Conservation (phyloP, 1,140 invertebrate genomes). For the Yoshiicerus persimilis region DNA sequence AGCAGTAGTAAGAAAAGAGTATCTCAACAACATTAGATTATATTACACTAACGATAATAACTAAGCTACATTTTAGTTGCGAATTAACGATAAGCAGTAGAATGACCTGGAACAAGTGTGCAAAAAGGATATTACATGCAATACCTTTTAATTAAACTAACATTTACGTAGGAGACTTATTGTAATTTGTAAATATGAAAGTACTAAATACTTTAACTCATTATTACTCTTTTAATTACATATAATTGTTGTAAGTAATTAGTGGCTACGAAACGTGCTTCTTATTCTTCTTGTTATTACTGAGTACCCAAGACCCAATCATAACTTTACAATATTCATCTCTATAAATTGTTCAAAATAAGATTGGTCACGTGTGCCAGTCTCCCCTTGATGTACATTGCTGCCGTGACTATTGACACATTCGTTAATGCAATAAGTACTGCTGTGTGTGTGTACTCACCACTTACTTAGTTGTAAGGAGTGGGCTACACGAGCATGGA, state of each 20-base stretch:
- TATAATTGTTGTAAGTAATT: neutral
- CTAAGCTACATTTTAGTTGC: neutral
- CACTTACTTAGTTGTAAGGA: neutral
- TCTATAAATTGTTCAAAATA: neutral
- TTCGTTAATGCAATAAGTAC: slow-evolving; percentile 1
- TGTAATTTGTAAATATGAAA: neutral
- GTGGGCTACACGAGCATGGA: neutral
- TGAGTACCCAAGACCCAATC: too few relatives aligned
- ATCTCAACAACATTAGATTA: neutral
- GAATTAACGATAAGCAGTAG: neutral
- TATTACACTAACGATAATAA: too few relatives aligned
- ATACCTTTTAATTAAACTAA: neutral
- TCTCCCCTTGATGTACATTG: neutral
- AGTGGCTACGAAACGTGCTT: neutral
- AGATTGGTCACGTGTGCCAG: neutral
- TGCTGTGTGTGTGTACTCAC: neutral
- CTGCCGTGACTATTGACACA: neutral
- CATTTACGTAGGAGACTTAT: neutral
- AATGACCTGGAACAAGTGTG: neutral
- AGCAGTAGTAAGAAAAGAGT: neutral
- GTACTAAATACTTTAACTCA: neutral
- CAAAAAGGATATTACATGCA: neutral
- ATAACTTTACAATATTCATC: neutral
- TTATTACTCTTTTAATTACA: neutral
- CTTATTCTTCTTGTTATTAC: neutral